Conservation (phyloP, 1,140 invertebrate species). For the Aphidius ervi region DNA sequence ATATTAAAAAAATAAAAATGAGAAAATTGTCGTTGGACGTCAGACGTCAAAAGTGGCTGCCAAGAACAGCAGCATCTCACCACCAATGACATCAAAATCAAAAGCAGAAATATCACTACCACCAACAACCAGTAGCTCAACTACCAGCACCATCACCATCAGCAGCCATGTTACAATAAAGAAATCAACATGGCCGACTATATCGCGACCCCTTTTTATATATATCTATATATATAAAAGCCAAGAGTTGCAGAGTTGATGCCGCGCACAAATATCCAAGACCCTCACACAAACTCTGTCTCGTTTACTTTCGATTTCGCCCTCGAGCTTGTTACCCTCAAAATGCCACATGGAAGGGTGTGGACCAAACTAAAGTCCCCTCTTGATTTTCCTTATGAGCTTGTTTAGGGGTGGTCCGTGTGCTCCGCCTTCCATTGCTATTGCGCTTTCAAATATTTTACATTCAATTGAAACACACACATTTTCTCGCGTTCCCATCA, state of each 20-base stretch:
- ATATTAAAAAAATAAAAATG: too few species aligned
- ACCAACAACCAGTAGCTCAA: too few species aligned
- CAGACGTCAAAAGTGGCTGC: too few species aligned
- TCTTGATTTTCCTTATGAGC: conserved; percentile 38
- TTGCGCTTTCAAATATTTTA: conserved; percentile 4
- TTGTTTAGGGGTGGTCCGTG: conserved; percentile 37
- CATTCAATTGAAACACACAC: conserved; percentile 4
- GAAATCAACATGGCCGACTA: conserved; percentile 44
- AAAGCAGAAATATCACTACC: too few species aligned
- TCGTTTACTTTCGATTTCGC: conserved; percentile 42
- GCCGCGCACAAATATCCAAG: neutral
- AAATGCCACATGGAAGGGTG: conserved; percentile 31
- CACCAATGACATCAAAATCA: neutral
- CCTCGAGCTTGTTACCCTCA: conserved; percentile 41
- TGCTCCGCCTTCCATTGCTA: conserved; percentile 29
- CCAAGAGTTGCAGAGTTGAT: neutral
- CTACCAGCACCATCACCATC: conserved; percentile 30
- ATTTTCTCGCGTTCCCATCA: neutral
- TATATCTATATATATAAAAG: neutral
- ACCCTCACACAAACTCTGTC: conserved; percentile 5
- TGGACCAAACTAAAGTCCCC: conserved; percentile 29
- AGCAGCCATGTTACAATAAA: conserved; percentile 48
- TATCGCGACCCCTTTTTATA: conserved; percentile 6
- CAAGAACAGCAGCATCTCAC: too few species aligned
- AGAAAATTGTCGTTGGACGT: too few species aligned